A percentile compares a stretch with the other conserved stretches of the same genome.
Evolutionary conservation across 2,888 invertebrate species (phyloP).

Genomic region (Chrysolina americana): DNA sequence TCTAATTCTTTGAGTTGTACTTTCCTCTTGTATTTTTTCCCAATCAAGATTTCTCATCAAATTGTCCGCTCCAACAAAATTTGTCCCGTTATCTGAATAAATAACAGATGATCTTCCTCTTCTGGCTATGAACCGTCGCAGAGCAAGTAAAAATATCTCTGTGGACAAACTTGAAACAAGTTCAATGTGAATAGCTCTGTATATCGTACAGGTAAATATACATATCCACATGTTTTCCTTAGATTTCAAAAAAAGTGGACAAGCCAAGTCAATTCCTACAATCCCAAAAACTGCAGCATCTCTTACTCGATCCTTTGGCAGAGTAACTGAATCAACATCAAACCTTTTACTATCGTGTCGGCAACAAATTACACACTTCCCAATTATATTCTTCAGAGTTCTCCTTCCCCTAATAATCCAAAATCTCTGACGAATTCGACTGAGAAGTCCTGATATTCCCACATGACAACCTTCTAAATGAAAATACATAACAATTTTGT

Average conservation of each 20-base stretch:
- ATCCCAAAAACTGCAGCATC: constrained; percentile 57
- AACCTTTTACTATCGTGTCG: constrained; percentile 46
- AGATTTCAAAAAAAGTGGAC: constrained; percentile 59
- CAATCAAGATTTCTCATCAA: constrained; percentile 29
- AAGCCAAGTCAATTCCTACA: constrained; percentile 62
- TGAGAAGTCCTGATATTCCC: constrained; percentile 36
- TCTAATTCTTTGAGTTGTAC: constrained; percentile 24
- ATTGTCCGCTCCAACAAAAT: constrained; percentile 60
- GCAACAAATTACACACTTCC: constrained; percentile 45
- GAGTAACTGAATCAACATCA: constrained; percentile 47
- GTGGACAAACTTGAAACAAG: constrained; percentile 57
- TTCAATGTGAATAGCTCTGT: too few species aligned
- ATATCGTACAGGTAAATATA: constrained; percentile 54
- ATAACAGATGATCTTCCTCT: constrained; percentile 58
- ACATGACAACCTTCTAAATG: constrained; percentile 21
- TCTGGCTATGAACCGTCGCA: constrained; percentile 59
- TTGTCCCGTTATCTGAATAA: constrained; percentile 65
- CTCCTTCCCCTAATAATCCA: constrained; percentile 47
- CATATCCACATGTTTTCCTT: constrained; percentile 60
- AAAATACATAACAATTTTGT: not conserved
- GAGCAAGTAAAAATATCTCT: constrained; percentile 56
- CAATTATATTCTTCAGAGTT: constrained; percentile 34
- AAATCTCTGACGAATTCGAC: constrained; percentile 41
- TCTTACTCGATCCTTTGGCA: constrained; percentile 57
- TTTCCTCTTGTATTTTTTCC: constrained; percentile 28